Evolutionary conservation across 2,888 invertebrate genomes (phyloP), one percentile per base, ranked within the genome.

Genomic region (Trissoscelio sp.): DNA sequence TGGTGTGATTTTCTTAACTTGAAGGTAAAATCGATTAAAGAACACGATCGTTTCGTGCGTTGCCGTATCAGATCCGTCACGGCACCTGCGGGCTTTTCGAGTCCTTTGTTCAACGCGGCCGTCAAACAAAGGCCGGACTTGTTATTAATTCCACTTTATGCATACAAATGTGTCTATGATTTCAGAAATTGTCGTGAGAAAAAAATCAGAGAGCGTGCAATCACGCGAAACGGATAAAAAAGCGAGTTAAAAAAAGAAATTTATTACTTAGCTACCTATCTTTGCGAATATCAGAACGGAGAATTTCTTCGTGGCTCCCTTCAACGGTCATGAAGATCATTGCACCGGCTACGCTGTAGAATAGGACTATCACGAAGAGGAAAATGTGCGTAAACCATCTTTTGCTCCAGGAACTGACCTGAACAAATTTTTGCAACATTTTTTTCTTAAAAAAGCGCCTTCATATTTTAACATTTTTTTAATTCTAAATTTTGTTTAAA

Each of bases 371-470:
- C 85, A 96, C 89, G 86, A 96, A 94, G 87, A 98, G 93, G 91
- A 97, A 97, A 80, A 97, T 94, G 92, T 97, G 97, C 39, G 97
- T 97, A 89, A 97, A 97, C 97, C 97, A 97, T 88, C 94, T 94
- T 87, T 94, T 95, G 1, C 97, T 97, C 92, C 95, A 94, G 69
- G 94, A 92, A 88, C 95, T 94, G 84, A 92, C 91, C 90, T 92
- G 80, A 72, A 84, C 66, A 24, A 58, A 6, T 12, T 31, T 18
- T 53, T 16, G 5, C 46, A 46, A 42, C n/a, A n/a, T n/a, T n/a
- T n/a, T n/a, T n/a, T n/a, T n/a, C n/a, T n/a, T n/a, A n/a, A n/a
- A n/a, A n/a, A n/a, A n/a, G n/a, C n/a, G n/a, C n/a, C n/a, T n/a
- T n/a, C n/a, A n/a, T n/a, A n/a, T n/a, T n/a, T n/a, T n/a, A n/a